Percentiles rank a stretch among this genome's conserved stretches.
phyloP scores from a whole-genome alignment of 2,113 vertebrate genomes.

The Pleuronectes platessa region DNA sequence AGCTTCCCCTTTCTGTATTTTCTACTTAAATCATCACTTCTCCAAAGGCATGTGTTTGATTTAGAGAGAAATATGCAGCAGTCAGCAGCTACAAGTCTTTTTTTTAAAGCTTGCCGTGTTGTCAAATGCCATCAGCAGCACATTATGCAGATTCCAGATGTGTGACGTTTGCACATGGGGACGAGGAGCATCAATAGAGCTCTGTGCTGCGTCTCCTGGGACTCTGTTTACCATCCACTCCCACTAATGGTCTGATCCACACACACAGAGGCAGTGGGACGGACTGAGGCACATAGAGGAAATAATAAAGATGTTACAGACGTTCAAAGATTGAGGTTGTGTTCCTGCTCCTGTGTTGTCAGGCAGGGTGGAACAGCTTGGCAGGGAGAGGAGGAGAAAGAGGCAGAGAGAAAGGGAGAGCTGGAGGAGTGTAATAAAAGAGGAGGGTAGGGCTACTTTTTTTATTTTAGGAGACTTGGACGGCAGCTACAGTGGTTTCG shows the following conservation, averaged over 20 bases:
- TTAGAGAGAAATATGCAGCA: neutral
- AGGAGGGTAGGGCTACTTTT: conserved; percentile 69
- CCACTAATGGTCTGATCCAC: conserved; percentile 51
- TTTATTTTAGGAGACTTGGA: conserved; percentile 80
- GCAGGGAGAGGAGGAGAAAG: conserved; percentile 30
- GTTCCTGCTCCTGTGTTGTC: conserved; percentile 32
- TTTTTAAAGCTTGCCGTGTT: neutral
- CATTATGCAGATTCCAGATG: conserved; percentile 36
- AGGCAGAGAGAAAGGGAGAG: neutral
- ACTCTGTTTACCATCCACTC: conserved; percentile 55
- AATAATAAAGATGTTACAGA: neutral
- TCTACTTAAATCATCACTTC: neutral
- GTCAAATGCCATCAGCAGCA: conserved; percentile 20
- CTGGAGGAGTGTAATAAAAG: conserved; percentile 52
- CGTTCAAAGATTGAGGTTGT: conserved; percentile 3
- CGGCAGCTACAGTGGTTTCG: conserved; percentile 69
- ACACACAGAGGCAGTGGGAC: conserved; percentile 33
- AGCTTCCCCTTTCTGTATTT: neutral
- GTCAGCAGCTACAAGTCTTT: neutral
- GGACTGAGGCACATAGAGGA: conserved; percentile 5
- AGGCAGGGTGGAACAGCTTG: conserved; percentile 68
- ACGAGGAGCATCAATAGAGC: conserved; percentile 10
- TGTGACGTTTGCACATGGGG: conserved; percentile 26
- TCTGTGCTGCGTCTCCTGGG: conserved; percentile 52
- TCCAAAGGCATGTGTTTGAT: conserved; percentile 6